Conservation (phyloP, 2,113 vertebrate genomes). For the Isichthys henryi region DNA sequence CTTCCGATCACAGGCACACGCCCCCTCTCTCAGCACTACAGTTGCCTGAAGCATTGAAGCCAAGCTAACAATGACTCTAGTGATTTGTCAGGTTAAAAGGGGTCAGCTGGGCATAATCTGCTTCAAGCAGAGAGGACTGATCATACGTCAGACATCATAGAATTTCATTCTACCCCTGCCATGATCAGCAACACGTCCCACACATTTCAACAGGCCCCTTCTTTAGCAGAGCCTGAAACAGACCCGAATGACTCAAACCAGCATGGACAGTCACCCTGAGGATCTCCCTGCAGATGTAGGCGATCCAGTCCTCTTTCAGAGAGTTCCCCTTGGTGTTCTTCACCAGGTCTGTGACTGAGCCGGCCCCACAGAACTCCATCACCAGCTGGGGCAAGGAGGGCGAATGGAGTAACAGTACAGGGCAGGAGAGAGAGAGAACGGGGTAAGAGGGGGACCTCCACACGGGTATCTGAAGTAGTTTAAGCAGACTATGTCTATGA, state of each 20-base stretch:
- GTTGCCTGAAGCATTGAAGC: not conserved
- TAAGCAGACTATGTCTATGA: not conserved
- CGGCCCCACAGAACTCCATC: slow-evolving; percentile 68
- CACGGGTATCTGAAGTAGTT: not conserved
- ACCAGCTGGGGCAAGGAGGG: slow-evolving; percentile 47
- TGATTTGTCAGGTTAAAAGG: not conserved
- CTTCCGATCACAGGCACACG: not conserved
- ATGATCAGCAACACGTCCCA: not conserved
- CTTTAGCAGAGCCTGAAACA: not conserved
- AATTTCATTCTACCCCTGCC: not conserved
- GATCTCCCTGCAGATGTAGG: slow-evolving; percentile 66
- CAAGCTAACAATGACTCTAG: not conserved
- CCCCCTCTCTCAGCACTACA: not conserved
- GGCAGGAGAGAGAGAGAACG: not conserved
- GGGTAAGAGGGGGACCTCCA: not conserved
- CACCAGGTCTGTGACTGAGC: slow-evolving; percentile 62
- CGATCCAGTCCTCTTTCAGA: slow-evolving; percentile 63
- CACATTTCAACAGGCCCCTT: not conserved
- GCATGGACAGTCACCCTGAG: slow-evolving; percentile 45
- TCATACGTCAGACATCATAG: not conserved
- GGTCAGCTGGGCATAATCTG: not conserved
- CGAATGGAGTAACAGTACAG: not conserved
- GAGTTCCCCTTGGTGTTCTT: slow-evolving; percentile 65
- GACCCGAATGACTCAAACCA: not conserved
- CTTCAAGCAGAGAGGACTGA: not conserved